Evolutionary conservation across 2,113 vertebrate genomes (phyloP).

Genomic region (Chlorodrepanis virens): DNA sequence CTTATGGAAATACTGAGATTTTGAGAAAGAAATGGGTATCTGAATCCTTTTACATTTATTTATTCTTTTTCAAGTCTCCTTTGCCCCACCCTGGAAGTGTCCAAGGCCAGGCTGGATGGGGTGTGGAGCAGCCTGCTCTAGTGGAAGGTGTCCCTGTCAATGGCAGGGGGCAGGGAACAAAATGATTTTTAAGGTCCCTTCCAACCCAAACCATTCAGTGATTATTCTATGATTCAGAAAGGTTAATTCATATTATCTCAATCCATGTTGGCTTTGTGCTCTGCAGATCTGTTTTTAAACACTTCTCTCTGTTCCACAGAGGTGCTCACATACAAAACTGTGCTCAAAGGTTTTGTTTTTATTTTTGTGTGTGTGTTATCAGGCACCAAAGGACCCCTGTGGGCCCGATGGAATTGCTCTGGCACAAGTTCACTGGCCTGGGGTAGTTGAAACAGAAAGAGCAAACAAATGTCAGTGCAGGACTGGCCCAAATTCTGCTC

Average conservation of each 20-base stretch:
- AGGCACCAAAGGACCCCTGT: neutral
- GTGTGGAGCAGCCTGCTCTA: neutral
- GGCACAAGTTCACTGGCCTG: neutral
- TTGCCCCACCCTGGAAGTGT: neutral
- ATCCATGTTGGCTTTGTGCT: neutral
- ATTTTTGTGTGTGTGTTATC: neutral
- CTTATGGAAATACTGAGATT: neutral
- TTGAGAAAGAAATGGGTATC: neutral
- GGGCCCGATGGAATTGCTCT: neutral
- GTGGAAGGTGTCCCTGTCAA: neutral
- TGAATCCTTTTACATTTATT: neutral
- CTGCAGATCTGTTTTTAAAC: neutral
- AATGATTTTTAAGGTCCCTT: neutral
- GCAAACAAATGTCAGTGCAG: neutral
- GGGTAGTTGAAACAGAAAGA: neutral
- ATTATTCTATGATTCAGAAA: neutral
- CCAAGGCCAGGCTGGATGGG: neutral
- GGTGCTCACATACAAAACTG: neutral
- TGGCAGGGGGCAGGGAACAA: neutral
- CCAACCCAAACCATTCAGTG: neutral
- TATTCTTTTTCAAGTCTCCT: neutral
- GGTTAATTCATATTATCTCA: neutral
- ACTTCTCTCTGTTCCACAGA: neutral
- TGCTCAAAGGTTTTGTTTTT: neutral
- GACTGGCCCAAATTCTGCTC: neutral